A percentile compares a stretch with the other conserved stretches of the same genome.
Conservation (phyloP, 2,888 invertebrate species). For the Lasioglossum zephyrum region DNA sequence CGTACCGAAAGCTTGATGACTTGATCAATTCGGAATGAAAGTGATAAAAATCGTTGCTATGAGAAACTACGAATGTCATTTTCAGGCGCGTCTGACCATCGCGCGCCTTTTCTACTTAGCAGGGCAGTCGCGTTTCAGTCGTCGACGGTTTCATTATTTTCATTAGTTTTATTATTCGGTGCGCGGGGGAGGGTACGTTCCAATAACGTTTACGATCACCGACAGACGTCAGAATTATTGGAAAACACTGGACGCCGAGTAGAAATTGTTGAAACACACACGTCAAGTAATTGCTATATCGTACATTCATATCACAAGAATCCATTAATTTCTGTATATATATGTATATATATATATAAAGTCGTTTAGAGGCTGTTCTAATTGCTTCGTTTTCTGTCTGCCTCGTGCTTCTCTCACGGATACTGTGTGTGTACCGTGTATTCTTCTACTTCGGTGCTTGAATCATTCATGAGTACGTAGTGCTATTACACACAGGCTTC, state of each 20-base stretch:
- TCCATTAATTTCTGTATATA: background rate
- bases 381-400: background rate
- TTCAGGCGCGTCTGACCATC: background rate
- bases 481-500: background rate
- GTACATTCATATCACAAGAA: background rate
- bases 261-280: slow-evolving; percentile 1
- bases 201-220: background rate
- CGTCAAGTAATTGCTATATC: background rate
- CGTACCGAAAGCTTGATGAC: too few species aligned
- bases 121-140: background rate
- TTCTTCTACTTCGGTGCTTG: background rate
- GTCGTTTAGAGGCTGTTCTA: too few species aligned
- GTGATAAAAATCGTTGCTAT: background rate
- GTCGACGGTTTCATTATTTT: background rate
- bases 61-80: background rate
- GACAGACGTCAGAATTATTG: background rate
- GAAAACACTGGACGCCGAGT: background rate
- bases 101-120: background rate
- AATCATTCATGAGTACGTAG: background rate
- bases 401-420: background rate
- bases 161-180: background rate
- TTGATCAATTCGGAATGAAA: too few species aligned
- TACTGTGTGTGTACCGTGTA: background rate
- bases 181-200: background rate
- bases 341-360: background rate